Evolutionary conservation across 2,113 vertebrate genomes (phyloP).

Genomic region (Zapus hudsonius): DNA sequence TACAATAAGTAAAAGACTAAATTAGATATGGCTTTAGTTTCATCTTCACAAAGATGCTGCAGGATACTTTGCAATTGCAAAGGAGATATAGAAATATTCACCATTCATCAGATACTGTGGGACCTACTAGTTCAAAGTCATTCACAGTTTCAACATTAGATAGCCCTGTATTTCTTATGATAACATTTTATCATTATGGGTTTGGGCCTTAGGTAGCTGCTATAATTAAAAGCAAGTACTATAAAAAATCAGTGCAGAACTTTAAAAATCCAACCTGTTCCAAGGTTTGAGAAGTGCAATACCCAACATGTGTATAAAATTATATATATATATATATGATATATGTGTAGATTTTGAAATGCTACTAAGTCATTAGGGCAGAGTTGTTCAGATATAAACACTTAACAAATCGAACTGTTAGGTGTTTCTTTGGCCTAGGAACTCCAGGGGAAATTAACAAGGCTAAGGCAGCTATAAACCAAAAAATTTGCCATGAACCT

Average conservation of each 20-base stretch:
- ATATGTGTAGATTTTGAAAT: background rate
- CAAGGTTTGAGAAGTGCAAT: background rate
- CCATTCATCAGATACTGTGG: background rate
- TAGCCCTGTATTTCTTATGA: background rate
- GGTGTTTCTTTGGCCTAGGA: background rate
- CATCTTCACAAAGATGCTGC: background rate
- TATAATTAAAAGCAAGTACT: background rate
- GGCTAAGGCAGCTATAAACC: background rate
- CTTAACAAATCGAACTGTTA: slow-evolving; percentile 8
- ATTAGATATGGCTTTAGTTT: background rate
- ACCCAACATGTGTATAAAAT: background rate
- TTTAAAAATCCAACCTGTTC: background rate
- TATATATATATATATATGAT: background rate
- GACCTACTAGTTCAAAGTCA: background rate
- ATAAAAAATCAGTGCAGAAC: slow-evolving; percentile 2
- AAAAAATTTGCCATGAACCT: background rate
- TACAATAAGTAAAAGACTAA: background rate
- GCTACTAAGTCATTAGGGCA: background rate
- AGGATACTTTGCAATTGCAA: slow-evolving; percentile 15
- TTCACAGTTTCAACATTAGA: background rate
- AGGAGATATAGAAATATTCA: background rate
- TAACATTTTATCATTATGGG: background rate
- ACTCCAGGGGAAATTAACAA: background rate
- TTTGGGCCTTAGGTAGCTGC: background rate
- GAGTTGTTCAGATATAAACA: background rate